Evolutionary conservation across 2,888 invertebrate genomes (phyloP).

Genomic region (Harpalus rufipes): DNA sequence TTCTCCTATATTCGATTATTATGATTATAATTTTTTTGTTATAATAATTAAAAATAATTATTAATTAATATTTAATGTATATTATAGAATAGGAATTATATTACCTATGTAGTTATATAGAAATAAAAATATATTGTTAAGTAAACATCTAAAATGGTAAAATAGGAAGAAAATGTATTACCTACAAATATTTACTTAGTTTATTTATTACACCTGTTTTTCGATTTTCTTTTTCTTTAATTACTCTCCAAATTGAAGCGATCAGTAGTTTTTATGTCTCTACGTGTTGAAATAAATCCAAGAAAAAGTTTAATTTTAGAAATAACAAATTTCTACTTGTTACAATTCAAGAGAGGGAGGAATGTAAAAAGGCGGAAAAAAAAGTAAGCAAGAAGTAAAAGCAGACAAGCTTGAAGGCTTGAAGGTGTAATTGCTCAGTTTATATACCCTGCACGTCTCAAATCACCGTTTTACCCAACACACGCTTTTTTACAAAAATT

Average conservation of each 20-base stretch:
- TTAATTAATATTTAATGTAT: too few species aligned
- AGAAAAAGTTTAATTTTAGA: conserved; percentile 17
- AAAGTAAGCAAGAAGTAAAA: conserved; percentile 4
- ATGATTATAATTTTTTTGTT: too few species aligned
- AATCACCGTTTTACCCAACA: conserved; percentile 35
- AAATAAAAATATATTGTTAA: too few species aligned
- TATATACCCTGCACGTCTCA: conserved; percentile 53
- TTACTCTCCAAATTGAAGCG: not conserved
- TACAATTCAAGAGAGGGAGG: conserved; percentile 2
- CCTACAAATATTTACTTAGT: not conserved
- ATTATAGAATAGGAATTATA: too few species aligned
- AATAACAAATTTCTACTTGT: conserved; percentile 9
- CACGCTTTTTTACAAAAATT: conserved; percentile 22
- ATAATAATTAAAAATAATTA: too few species aligned
- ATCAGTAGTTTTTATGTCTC: not conserved
- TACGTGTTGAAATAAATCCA: not conserved
- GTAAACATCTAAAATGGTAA: too few species aligned
- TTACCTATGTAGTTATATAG: too few species aligned
- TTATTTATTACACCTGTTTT: not conserved
- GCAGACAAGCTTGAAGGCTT: conserved; percentile 11
- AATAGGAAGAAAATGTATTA: not conserved
- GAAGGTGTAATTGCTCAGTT: conserved; percentile 43
- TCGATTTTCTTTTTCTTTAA: not conserved
- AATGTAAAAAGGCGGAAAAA: not conserved
- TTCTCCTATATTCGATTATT: too few species aligned